Evolutionary conservation across 2,113 vertebrate species (phyloP), one percentile per base, ranked within the genome.

Genomic region (Nibea coibor): DNA sequence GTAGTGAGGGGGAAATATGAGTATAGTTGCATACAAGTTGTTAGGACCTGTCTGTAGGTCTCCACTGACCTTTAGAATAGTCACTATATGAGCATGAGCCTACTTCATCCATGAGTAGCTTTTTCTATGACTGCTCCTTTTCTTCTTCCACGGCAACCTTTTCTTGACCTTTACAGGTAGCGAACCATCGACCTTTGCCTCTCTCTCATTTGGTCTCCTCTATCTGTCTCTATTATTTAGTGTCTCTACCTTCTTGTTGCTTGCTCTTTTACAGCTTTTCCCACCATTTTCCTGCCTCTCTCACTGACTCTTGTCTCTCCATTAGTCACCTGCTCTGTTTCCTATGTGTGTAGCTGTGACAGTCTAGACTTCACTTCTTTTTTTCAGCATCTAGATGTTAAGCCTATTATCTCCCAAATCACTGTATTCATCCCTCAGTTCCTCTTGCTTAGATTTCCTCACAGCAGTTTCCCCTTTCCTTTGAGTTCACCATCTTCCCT

Each of bases 131-230:
- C 85, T 77, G 47, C 62, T 76, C 50, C 65, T 66, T 74, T 73
- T 74, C 63, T 68, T 24, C 39, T 57, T 84, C 74, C 75, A 74
- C 19, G 35, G 56, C 70, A 88, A 80, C 67, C 53, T 84, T 80
- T 80, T 39, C 58, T 67, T 88, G 87, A 87, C 84, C 82, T 91
- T 90, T 86, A 75, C 26, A 78, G 65, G 72, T 17, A 75, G 71
- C 79, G 68, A 74, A 85, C 74, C 83, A 17, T 45, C 43, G 26
- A 83, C 78, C 45, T 76, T 67, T 42, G 47, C n/a, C 65, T 24
- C 53, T 64, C 48, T 58, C 28, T 85, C 64, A 54, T 81, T 80
- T 82, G 78, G 39, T 75, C 47, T 42, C 68, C 75, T 87, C 58
- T 39, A 74, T 86, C 76, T 64, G 51, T 81, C 72, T 84, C 65